Percentiles rank a stretch among this genome's conserved stretches.
These are phyloP conservation scores for Drosophila recens DNA, from an alignment of 2,888 invertebrate species.

Conservation along the genomic window DNA sequence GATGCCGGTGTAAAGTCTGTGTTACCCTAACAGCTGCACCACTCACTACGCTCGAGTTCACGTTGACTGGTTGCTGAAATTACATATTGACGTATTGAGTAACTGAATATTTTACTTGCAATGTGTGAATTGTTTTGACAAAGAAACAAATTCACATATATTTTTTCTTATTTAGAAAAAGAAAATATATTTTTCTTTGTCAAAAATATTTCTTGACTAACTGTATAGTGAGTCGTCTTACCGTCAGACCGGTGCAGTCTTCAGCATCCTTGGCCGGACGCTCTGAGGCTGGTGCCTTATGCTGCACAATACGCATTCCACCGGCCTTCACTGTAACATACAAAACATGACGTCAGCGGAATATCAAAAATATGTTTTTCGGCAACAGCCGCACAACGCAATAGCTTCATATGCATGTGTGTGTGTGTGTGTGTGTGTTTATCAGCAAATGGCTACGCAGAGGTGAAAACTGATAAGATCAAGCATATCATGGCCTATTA, in stretches of 20 bases:
- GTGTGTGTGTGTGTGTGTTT: slow-evolving; percentile 26
- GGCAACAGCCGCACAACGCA: slow-evolving; percentile 33
- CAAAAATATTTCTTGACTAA: background rate
- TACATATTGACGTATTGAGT: background rate
- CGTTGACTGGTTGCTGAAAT: slow-evolving; percentile 85
- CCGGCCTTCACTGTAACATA: slow-evolving; percentile 92
- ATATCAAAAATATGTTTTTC: slow-evolving; percentile 25
- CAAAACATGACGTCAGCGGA: slow-evolving; percentile 58
- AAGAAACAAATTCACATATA: background rate
- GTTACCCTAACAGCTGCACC: slow-evolving; percentile 93
- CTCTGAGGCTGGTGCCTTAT: slow-evolving; percentile 89
- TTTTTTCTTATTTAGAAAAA: background rate
- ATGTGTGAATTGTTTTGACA: background rate
- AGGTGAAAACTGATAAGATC: slow-evolving; percentile 58
- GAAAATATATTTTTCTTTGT: background rate
- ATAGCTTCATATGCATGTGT: slow-evolving; percentile 12
- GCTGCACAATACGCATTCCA: slow-evolving; percentile 96
- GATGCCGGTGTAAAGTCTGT: slow-evolving; percentile 96
- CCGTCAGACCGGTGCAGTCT: slow-evolving; percentile 90
- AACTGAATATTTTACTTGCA: background rate
- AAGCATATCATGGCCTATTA: slow-evolving; percentile 34
- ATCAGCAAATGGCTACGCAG: slow-evolving; percentile 50
- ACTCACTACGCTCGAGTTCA: slow-evolving; percentile 91
- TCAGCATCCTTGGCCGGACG: slow-evolving; percentile 89
- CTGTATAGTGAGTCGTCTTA: slow-evolving; percentile 82